These are phyloP conservation scores for Drosophila hydei DNA, from an alignment of 1,140 invertebrate genomes.

Conservation along the genomic window DNA sequence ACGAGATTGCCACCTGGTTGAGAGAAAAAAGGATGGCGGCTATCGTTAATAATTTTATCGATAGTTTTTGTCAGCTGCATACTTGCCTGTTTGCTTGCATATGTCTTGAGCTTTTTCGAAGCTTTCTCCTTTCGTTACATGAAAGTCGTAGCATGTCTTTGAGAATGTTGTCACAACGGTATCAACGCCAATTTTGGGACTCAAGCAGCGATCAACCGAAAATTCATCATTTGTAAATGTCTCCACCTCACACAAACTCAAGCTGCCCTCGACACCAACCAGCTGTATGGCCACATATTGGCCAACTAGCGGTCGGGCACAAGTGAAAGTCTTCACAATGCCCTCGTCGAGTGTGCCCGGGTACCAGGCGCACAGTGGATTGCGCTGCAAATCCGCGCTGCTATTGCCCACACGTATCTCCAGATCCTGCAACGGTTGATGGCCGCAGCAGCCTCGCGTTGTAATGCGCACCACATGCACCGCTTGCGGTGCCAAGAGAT, in stretches of 20 bases:
- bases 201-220: conserved; percentile 91
- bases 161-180: conserved; percentile 91
- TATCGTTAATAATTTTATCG: not conserved
- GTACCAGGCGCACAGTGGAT: conserved; percentile 96
- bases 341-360: conserved; percentile 96
- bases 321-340: conserved; percentile 94
- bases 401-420: conserved; percentile 96
- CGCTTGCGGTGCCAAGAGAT: conserved; percentile 92
- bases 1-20: conserved; percentile 89
- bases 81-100: conserved; percentile 87
- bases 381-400: conserved; percentile 92
- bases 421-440: conserved; percentile 94
- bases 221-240: conserved; percentile 96
- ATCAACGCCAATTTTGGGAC: conserved; percentile 88
- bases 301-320: conserved; percentile 92
- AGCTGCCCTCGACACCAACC: conserved; percentile 94
- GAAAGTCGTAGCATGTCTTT: conserved; percentile 95
- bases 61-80: not conserved
- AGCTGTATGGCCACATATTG: conserved; percentile 95
- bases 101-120: conserved; percentile 91
- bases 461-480: conserved; percentile 93
- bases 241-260: conserved; percentile 95
- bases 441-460: conserved; percentile 93
- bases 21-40: not conserved
- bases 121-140: conserved; percentile 90